Percentiles rank a stretch among this genome's conserved stretches.
These are phyloP conservation scores for Eupithecia inturbata DNA, from an alignment of 2,888 invertebrate genomes.

Conservation along the genomic window DNA sequence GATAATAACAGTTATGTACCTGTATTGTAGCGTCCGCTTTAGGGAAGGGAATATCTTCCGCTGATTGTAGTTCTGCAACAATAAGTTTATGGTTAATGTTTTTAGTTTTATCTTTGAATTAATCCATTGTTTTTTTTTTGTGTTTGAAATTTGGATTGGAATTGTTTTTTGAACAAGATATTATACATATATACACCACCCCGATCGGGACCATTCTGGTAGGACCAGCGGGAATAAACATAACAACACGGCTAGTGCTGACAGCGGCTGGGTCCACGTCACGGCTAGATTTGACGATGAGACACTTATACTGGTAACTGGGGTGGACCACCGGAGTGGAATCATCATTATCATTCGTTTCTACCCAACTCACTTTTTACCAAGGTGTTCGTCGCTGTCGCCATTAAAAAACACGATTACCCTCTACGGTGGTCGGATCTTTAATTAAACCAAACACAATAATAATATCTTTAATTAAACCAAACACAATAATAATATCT, in stretches of 20 bases:
- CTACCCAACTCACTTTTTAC: neutral
- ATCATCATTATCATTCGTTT: neutral
- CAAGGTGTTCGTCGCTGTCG: neutral
- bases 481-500: too few species aligned
- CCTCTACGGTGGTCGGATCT: too few species aligned
- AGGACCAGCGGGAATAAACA: too few species aligned
- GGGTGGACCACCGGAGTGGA: neutral
- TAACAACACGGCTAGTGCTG: neutral
- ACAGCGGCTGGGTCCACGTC: neutral
- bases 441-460: too few species aligned
- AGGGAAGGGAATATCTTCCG: slow-evolving; percentile 63
- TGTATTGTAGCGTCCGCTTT: slow-evolving; percentile 69
- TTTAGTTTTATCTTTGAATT: neutral
- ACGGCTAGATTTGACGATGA: too few species aligned
- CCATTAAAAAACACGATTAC: neutral
- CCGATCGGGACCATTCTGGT: too few species aligned
- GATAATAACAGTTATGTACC: slow-evolving; percentile 51
- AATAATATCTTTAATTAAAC: too few species aligned
- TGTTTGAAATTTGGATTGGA: neutral
- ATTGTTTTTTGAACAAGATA: neutral
- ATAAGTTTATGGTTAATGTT: neutral
- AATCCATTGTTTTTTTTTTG: too few species aligned
- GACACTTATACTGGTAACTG: neutral
- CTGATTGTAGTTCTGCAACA: slow-evolving; percentile 64
- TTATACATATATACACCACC: too few species aligned